phyloP scores from a whole-genome alignment of 2,797 vertebrate genomes.

The Borostomias antarcticus region DNA sequence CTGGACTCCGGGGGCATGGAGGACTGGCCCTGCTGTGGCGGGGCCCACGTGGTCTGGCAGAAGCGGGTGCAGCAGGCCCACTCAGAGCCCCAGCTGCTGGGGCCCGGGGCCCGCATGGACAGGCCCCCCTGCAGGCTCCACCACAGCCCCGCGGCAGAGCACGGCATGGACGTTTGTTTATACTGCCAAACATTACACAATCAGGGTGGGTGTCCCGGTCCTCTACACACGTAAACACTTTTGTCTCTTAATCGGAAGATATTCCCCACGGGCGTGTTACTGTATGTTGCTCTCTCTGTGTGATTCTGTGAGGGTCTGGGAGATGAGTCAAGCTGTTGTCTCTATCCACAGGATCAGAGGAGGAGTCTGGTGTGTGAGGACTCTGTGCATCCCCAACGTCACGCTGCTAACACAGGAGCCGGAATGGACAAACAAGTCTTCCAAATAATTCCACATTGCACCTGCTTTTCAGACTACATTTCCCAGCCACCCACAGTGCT shows the following conservation, averaged over 20 bases:
- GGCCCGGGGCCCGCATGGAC: constrained; percentile 66
- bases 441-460: constrained; percentile 55
- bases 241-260: neutral
- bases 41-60: constrained; percentile 82
- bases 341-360: constrained; percentile 84
- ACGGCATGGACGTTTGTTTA: constrained; percentile 75
- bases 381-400: constrained; percentile 74
- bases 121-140: constrained; percentile 66
- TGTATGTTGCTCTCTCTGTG: neutral
- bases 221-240: neutral
- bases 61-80: constrained; percentile 78
- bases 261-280: neutral
- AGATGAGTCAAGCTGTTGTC: constrained; percentile 40
- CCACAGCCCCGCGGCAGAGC: constrained; percentile 61
- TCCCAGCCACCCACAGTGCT: constrained; percentile 41
- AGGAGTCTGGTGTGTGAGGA: constrained; percentile 86
- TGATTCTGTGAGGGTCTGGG: neutral
- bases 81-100: constrained; percentile 77
- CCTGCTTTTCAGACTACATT: constrained; percentile 39
- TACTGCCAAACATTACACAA: constrained; percentile 83
- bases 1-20: constrained; percentile 78
- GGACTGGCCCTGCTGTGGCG: constrained; percentile 72
- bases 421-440: constrained; percentile 70
- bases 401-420: constrained; percentile 76
- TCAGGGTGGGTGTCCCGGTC: constrained; percentile 82